Conservation (phyloP, 2,797 vertebrate species). For the Manis crassicaudata region DNA sequence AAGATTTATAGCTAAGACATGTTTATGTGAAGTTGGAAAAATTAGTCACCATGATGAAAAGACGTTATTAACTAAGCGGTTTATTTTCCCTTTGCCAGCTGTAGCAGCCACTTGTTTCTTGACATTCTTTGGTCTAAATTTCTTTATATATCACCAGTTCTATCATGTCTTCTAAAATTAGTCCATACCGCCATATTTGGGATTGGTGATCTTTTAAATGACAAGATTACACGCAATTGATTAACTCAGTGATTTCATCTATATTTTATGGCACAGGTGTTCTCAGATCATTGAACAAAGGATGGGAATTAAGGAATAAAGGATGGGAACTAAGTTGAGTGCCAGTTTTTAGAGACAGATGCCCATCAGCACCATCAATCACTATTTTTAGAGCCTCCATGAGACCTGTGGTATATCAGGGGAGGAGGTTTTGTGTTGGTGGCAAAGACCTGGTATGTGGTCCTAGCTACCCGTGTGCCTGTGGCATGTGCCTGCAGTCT, state of each 20-base stretch:
- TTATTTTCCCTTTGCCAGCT: background rate
- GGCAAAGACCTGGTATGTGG: background rate
- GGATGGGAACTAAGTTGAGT: conserved; percentile 6
- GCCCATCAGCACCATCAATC: background rate
- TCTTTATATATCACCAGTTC: background rate
- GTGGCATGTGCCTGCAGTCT: background rate
- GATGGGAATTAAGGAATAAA: conserved; percentile 24
- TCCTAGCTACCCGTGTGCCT: background rate
- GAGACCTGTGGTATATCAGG: background rate
- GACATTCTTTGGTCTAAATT: conserved; percentile 13
- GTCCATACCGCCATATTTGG: background rate
- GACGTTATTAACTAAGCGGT: background rate
- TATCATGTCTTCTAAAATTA: background rate
- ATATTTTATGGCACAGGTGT: background rate
- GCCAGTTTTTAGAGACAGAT: conserved; percentile 22
- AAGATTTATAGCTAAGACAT: background rate
- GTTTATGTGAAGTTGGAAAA: conserved; percentile 36
- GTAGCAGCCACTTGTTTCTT: background rate
- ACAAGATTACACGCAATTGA: conserved; percentile 13
- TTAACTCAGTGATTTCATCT: background rate
- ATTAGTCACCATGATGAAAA: conserved; percentile 43
- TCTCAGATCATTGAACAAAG: conserved; percentile 40
- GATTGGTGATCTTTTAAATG: background rate
- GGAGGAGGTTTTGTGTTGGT: background rate
- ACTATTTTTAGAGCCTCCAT: background rate